A percentile compares a stretch with the other conserved stretches of the same genome.
These are phyloP conservation scores for Nudaria mundana DNA, from an alignment of 2,888 invertebrate species.

Conservation along the genomic window DNA sequence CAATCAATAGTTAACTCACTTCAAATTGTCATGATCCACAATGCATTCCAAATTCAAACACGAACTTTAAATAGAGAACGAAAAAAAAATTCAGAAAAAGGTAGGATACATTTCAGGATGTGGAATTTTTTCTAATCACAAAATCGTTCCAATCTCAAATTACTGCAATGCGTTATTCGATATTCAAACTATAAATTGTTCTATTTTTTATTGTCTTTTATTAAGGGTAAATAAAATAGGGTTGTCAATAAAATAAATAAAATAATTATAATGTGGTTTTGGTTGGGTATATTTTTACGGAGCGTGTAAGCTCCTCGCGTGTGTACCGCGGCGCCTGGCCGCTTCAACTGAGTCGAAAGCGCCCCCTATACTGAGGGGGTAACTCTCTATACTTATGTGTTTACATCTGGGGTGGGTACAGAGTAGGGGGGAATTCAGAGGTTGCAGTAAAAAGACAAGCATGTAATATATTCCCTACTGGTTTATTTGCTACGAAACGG, in stretches of 20 bases:
- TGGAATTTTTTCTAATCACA: conserved; percentile 28
- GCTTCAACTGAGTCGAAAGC: conserved; percentile 58
- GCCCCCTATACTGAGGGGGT: conserved; percentile 42
- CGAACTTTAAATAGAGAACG: conserved; percentile 20
- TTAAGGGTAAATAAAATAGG: not conserved
- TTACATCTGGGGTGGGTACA: conserved; percentile 76
- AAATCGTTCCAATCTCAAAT: conserved; percentile 21
- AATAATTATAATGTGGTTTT: conserved; percentile 25
- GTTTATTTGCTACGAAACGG: too few relatives aligned
- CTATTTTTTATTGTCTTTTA: not conserved
- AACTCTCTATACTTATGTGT: conserved; percentile 66
- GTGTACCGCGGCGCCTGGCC: conserved; percentile 59
- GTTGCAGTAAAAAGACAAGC: too few relatives aligned
- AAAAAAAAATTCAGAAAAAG: conserved; percentile 19
- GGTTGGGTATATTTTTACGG: conserved; percentile 25
- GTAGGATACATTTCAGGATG: conserved; percentile 25
- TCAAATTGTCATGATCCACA: conserved; percentile 37
- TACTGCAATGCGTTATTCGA: conserved; percentile 30
- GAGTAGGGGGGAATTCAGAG: conserved; percentile 38
- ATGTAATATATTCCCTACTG: too few relatives aligned
- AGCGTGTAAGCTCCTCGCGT: conserved; percentile 39
- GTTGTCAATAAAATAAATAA: conserved; percentile 12
- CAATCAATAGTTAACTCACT: conserved; percentile 47
- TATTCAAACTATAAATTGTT: conserved; percentile 1
- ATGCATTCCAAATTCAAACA: conserved; percentile 40